Percentiles rank a stretch among this genome's conserved stretches.
Evolutionary conservation across 2,888 invertebrate genomes (phyloP).

Genomic region (Furcula furcula): DNA sequence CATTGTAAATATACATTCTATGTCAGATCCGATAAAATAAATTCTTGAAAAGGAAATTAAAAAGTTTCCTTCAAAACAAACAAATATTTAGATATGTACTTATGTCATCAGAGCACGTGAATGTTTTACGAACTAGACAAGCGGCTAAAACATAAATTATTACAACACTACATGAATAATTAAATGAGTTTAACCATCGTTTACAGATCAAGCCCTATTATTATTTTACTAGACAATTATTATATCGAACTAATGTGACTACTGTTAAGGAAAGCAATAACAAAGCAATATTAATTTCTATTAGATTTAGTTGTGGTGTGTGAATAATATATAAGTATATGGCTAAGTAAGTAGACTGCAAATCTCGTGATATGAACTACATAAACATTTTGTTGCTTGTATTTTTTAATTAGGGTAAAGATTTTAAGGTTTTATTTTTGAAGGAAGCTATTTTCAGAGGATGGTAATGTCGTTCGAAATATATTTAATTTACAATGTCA

Average conservation of each 20-base stretch:
- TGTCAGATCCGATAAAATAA: too few species aligned
- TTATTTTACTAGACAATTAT: constrained; percentile 22
- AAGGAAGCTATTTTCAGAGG: constrained; percentile 26
- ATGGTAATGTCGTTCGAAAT: constrained; percentile 8
- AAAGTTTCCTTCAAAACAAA: too few species aligned
- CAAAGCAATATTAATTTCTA: constrained; percentile 50
- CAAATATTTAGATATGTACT: too few species aligned
- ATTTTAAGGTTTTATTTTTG: constrained; percentile 14
- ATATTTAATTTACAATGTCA: background rate
- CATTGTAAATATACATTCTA: too few species aligned
- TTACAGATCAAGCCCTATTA: constrained; percentile 19
- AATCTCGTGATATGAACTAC: constrained; percentile 54
- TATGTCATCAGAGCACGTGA: too few species aligned
- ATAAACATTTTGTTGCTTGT: constrained; percentile 42
- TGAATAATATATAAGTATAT: constrained; percentile 40
- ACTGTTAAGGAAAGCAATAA: constrained; percentile 52
- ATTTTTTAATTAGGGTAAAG: constrained; percentile 42
- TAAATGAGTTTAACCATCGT: constrained; percentile 22
- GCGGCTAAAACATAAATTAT: too few species aligned
- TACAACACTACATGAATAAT: too few species aligned
- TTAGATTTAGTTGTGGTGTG: constrained; percentile 45
- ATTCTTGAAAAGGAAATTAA: too few species aligned
- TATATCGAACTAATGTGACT: constrained; percentile 36
- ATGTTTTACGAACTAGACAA: too few species aligned
- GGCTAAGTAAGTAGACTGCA: constrained; percentile 65